Conservation (phyloP, 2,113 vertebrate species). For the Psittacula cyanocephala region DNA sequence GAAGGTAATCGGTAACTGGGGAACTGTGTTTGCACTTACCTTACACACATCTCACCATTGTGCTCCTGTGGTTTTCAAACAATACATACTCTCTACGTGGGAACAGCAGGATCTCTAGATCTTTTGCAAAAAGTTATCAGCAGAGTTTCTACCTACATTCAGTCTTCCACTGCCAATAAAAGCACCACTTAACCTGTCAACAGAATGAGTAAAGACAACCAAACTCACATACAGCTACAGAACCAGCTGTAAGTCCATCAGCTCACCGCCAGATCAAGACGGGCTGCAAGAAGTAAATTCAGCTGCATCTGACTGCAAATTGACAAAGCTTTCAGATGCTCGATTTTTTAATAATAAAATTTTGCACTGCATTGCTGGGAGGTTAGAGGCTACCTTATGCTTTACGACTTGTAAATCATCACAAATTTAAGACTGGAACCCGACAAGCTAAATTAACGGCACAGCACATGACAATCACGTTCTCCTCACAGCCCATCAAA, state of each 20-base stretch:
- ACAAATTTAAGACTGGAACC: not conserved
- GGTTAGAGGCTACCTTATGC: not conserved
- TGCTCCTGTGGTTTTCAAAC: not conserved
- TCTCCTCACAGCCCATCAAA: not conserved
- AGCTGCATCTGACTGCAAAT: not conserved
- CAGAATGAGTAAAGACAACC: not conserved
- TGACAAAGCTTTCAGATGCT: not conserved
- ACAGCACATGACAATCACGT: not conserved
- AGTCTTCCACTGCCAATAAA: not conserved
- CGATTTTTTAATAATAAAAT: not conserved
- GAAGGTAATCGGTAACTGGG: not conserved
- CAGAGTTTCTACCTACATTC: not conserved
- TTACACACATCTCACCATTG: not conserved
- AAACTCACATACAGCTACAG: not conserved
- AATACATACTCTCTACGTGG: not conserved
- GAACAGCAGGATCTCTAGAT: not conserved
- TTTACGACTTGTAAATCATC: not conserved
- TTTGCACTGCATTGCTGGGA: not conserved
- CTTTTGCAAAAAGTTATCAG: not conserved
- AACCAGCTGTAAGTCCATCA: not conserved
- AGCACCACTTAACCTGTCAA: not conserved
- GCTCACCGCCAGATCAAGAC: not conserved
- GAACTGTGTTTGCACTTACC: not conserved
- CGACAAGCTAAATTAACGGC: fast-evolving
- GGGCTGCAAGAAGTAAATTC: not conserved